Percentiles rank a stretch among this genome's conserved stretches.
Evolutionary conservation across 2,888 invertebrate species (phyloP).

Genomic region (Atethmia centrago): DNA sequence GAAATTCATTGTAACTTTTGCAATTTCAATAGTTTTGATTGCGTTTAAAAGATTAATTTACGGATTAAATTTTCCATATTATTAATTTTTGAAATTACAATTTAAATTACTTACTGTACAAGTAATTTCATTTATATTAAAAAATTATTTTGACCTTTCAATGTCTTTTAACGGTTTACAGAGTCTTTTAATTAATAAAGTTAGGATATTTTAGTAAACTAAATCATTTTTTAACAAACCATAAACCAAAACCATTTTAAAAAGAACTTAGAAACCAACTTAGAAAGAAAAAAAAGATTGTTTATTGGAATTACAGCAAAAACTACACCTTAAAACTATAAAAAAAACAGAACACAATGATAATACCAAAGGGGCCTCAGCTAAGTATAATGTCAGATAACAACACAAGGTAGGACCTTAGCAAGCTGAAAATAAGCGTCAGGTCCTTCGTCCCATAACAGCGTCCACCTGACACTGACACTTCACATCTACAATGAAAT

Average conservation of each 20-base stretch:
- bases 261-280: too few species aligned
- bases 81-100: constrained; percentile 42
- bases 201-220: neutral
- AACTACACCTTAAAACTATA: neutral
- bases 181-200: neutral
- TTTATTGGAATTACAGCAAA: neutral
- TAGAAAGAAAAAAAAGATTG: too few species aligned
- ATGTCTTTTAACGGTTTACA: neutral
- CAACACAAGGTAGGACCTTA: neutral
- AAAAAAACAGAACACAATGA: neutral
- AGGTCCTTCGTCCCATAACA: too few species aligned
- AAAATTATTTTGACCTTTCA: constrained; percentile 1
- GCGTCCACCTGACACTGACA: too few species aligned
- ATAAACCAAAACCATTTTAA: too few species aligned
- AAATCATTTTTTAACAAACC: neutral
- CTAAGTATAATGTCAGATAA: neutral
- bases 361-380: neutral
- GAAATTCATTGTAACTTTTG: constrained; percentile 51
- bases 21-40: constrained; percentile 48
- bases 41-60: constrained; percentile 40
- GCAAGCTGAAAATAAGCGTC: too few species aligned
- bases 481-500: neutral
- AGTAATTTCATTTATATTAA: constrained; percentile 29
- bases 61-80: constrained; percentile 23
- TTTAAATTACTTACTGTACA: constrained; percentile 28